phyloP scores from a whole-genome alignment of 1,140 invertebrate species.

The Solen grandis region DNA sequence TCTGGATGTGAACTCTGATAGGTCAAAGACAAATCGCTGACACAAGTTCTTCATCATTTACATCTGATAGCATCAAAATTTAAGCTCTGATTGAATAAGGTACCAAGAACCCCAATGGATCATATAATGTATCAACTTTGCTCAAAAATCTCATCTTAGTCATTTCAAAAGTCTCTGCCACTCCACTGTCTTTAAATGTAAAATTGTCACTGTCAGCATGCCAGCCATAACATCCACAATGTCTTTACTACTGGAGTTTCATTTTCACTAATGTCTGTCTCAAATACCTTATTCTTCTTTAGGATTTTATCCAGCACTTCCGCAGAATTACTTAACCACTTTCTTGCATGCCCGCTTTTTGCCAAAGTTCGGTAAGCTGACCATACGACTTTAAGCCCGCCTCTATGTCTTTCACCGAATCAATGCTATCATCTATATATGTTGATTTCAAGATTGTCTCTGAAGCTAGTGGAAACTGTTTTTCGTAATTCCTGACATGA shows the following conservation, averaged over 20 bases:
- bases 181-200: background rate
- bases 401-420: background rate
- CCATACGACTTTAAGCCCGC: background rate
- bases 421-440: constrained; percentile 20
- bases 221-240: constrained; percentile 43
- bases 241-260: constrained; percentile 1
- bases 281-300: background rate
- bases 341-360: constrained; percentile 5
- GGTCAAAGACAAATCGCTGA: constrained; percentile 20
- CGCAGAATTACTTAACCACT: constrained; percentile 8
- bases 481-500: background rate
- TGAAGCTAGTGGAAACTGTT: background rate
- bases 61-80: constrained; percentile 3
- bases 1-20: constrained; percentile 22
- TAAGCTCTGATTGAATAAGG: constrained; percentile 6
- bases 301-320: constrained; percentile 8
- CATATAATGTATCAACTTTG: background rate
- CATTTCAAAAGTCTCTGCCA: background rate
- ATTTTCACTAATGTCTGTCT: background rate
- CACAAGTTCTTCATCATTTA: constrained; percentile 32
- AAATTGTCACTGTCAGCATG: constrained; percentile 30
- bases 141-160: background rate
- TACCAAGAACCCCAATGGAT: constrained; percentile 5
- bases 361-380: background rate
- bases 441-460: constrained; percentile 19